phyloP scores from a whole-genome alignment of 2,797 vertebrate genomes.

The Percopsis omiscomaycus region DNA sequence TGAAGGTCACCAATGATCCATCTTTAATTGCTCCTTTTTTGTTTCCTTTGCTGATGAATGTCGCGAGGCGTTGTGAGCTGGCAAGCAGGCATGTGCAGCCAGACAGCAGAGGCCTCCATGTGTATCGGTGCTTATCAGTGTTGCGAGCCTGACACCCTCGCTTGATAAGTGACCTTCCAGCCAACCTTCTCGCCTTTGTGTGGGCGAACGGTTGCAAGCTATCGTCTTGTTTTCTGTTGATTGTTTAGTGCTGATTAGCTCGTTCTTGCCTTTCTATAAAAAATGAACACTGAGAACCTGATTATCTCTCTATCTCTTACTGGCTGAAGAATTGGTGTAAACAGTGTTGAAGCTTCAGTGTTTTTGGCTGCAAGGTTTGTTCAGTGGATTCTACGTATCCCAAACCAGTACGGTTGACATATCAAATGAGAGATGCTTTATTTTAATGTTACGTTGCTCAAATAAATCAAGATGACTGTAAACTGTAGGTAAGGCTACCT shows the following conservation, averaged over 20 bases:
- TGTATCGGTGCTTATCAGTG: constrained; percentile 45
- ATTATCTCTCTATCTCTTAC: constrained; percentile 24
- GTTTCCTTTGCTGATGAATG: constrained; percentile 38
- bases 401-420: constrained; percentile 49
- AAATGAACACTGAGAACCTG: constrained; percentile 40
- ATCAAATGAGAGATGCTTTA: constrained; percentile 47
- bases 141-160: constrained; percentile 28
- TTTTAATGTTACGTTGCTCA: constrained; percentile 47
- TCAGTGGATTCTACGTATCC: constrained; percentile 39
- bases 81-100: constrained; percentile 23
- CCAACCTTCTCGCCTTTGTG: constrained; percentile 40
- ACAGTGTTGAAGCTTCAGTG: constrained; percentile 75
- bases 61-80: constrained; percentile 17
- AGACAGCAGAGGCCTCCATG: constrained; percentile 15
- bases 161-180: constrained; percentile 64
- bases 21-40: constrained; percentile 25
- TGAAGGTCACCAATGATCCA: constrained; percentile 25
- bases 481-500: constrained; percentile 54
- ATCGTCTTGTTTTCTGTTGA: constrained; percentile 35
- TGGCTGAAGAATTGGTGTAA: constrained; percentile 47
- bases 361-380: constrained; percentile 57
- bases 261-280: constrained; percentile 47
- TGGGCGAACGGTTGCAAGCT: too few relatives aligned
- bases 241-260: constrained; percentile 43
- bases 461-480: constrained; percentile 44